These are phyloP conservation scores for Meloidogyne floridensis DNA, from an alignment of 1,140 invertebrate genomes.

Conservation along the genomic window DNA sequence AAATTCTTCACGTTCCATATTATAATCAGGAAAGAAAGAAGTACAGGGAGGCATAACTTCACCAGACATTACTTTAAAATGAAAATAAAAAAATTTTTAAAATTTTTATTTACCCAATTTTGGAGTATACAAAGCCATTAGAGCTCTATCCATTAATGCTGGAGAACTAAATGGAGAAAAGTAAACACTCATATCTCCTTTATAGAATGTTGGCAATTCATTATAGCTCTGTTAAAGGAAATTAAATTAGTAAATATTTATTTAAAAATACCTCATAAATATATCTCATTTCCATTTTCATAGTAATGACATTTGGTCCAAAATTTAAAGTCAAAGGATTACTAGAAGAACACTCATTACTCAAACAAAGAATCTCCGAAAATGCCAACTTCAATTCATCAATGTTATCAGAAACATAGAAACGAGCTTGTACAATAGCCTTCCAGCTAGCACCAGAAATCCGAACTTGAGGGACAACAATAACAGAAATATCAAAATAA, in stretches of 20 bases:
- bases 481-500: neutral
- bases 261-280: slow-evolving; percentile 4
- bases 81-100: neutral
- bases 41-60: neutral
- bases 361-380: neutral
- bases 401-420: neutral
- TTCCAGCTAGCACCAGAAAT: neutral
- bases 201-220: slow-evolving; percentile 1
- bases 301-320: neutral
- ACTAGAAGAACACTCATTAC: neutral
- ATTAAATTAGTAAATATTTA: neutral
- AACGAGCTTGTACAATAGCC: neutral
- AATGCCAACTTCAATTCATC: neutral
- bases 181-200: neutral
- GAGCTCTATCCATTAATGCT: neutral
- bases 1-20: neutral
- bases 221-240: neutral
- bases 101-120: neutral
- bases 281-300: slow-evolving; percentile 8
- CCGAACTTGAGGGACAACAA: neutral
- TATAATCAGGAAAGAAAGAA: slow-evolving; percentile 1
- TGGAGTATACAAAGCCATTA: neutral
- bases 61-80: neutral
- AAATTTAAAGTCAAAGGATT: slow-evolving; percentile 4
- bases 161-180: neutral